Base-by-base conservation (phyloP, 2,113 vertebrate species). In the Epinephelus cyanopodus region DNA sequence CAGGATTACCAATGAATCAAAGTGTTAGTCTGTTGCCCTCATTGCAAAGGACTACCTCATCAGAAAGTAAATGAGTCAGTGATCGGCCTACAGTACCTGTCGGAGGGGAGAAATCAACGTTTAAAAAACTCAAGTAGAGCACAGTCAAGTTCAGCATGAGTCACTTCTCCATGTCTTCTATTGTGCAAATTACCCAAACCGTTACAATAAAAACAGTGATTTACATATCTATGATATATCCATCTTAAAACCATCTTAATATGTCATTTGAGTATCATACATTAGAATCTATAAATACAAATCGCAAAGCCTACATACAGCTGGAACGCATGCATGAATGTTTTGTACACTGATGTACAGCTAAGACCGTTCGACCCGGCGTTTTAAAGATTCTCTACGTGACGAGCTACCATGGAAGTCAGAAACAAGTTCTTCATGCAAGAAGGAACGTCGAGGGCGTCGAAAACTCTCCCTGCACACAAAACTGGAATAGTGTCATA, bases 321-420 rank as follows among this genome's bases (percentile, higher is more conserved):
- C 95, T 94, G 81, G 89, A 97, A 95, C 39, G 94, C 97, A 99
- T 99, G 97, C 98, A 97, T 95, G 93, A 94, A 89, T 86, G 86
- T 95, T 95, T 94, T 89, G 93, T 97, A 97, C 96, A 97, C 89
- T 90, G 87, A 94, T 90, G 95, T 92, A 96, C 90, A 96, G 95
- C 93, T 90, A 94, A 90, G 94, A 95, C 77, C 58, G 75, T 93
- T 95, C 87, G 95, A 95, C 95, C 95, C 92, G 95, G 90, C 72
- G 74, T 91, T 89, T 87, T 87, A 80, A 87, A 86, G 77, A 90
- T n/a, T 91, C 81, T 86, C 81, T 84, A 88, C 78, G 92, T 93
- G 92, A 66, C 80, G 65, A 86, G 77, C 89, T 93, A 91, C 87
- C 90, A 95, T 91, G 93, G 72, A 93, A 85, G 87, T 89, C 88